A percentile compares a stretch with the other conserved stretches of the same genome.
Conservation (phyloP, 2,113 vertebrate species). For the Mastomys coucha region DNA sequence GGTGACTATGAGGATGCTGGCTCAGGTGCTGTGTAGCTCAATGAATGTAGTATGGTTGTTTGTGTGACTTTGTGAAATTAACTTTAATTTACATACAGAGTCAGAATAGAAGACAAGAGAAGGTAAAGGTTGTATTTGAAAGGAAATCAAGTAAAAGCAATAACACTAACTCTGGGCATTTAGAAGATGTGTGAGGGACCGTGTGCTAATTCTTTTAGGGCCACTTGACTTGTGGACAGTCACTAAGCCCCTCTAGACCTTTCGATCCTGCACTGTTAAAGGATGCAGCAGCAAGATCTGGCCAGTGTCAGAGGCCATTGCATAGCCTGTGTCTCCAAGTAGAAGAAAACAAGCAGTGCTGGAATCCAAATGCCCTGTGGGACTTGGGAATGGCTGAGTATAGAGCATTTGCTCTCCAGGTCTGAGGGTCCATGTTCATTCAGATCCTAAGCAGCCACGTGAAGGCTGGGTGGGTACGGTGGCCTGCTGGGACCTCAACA, state of each 20-base stretch:
- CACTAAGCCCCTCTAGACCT: not conserved
- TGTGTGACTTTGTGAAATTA: not conserved
- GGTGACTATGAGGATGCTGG: not conserved
- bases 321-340: not conserved
- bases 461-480: not conserved
- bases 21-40: not conserved
- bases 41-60: not conserved
- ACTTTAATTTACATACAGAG: constrained; percentile 23
- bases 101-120: not conserved
- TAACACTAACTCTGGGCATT: not conserved
- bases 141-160: not conserved
- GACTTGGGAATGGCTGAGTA: not conserved
- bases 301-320: not conserved
- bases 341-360: not conserved
- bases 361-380: not conserved
- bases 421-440: not conserved
- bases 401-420: not conserved
- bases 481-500: not conserved
- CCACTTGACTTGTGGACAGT: not conserved
- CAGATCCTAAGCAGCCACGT: not conserved
- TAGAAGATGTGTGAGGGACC: not conserved
- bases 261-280: not conserved
- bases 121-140: not conserved
- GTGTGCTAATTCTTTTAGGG: rapidly evolving
- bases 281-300: not conserved